A percentile compares a stretch with the other conserved stretches of the same genome.
phyloP scores from a whole-genome alignment of 2,888 invertebrate species.

The Drosophila subquinaria region DNA sequence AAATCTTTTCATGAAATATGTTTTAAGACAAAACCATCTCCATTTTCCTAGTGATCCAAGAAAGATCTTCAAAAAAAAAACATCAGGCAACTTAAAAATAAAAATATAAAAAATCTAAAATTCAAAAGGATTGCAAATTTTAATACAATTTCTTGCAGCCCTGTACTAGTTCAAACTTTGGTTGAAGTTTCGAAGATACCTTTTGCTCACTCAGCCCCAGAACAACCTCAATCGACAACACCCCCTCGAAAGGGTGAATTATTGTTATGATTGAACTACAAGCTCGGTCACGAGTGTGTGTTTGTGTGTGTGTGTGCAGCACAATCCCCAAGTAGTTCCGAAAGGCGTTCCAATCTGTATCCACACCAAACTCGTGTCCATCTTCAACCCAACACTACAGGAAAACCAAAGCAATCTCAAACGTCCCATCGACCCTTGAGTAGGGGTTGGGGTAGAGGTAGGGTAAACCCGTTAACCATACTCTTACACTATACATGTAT shows the following conservation, averaged over 20 bases:
- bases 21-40: neutral
- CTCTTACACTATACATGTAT: slow-evolving; percentile 5
- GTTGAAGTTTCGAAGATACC: slow-evolving; percentile 7
- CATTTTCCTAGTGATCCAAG: neutral
- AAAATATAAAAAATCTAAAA: slow-evolving; percentile 9
- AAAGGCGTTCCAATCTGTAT: slow-evolving; percentile 51
- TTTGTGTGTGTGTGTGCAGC: neutral
- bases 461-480: slow-evolving; percentile 19
- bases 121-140: slow-evolving; percentile 5
- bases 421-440: slow-evolving; percentile 46
- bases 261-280: slow-evolving; percentile 77
- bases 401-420: slow-evolving; percentile 54
- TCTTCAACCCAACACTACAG: slow-evolving; percentile 38
- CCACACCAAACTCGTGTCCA: slow-evolving; percentile 30
- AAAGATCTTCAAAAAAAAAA: neutral
- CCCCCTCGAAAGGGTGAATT: slow-evolving; percentile 76
- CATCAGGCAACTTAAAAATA: neutral
- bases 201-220: slow-evolving; percentile 26
- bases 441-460: neutral
- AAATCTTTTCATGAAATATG: neutral
- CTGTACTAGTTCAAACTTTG: neutral
- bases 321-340: slow-evolving; percentile 35
- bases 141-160: neutral
- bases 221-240: slow-evolving; percentile 34
- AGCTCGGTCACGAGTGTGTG: slow-evolving; percentile 5